These are phyloP conservation scores for Eunapius fragilis DNA, from an alignment of 37 sponge, comb jelly and placozoan species.

Conservation along the genomic window DNA sequence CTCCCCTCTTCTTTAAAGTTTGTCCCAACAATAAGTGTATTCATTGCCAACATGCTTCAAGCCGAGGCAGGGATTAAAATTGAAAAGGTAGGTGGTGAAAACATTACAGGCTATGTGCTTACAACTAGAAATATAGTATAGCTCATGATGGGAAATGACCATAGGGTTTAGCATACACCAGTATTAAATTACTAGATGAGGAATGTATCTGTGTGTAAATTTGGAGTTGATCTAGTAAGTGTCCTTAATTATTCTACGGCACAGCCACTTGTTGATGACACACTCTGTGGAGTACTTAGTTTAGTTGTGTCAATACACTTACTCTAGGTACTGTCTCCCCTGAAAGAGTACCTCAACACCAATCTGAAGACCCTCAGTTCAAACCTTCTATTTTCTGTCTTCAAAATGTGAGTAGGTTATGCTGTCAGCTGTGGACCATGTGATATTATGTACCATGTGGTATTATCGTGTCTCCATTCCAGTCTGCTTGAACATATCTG, in stretches of 20 bases:
- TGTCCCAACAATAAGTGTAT: not conserved
- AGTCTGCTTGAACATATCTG: slow-evolving; percentile 45
- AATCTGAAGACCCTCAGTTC: slow-evolving; percentile 46
- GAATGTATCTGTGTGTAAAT: too few species aligned
- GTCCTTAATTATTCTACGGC: too few species aligned
- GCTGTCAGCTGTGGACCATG: not conserved
- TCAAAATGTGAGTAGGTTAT: slow-evolving; percentile 20
- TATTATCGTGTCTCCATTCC: not conserved
- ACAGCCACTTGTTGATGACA: not conserved
- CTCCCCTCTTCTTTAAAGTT: not conserved
- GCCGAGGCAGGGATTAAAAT: not conserved
- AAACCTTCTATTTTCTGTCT: slow-evolving; percentile 20
- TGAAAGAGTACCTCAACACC: slow-evolving; percentile 39
- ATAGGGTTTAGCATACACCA: too few species aligned
- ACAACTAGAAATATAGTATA: too few species aligned
- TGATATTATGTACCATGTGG: not conserved
- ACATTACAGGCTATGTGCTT: too few species aligned
- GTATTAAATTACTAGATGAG: too few species aligned
- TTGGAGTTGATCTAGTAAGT: too few species aligned
- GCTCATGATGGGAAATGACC: too few species aligned
- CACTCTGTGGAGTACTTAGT: not conserved
- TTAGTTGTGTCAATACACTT: not conserved
- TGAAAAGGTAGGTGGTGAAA: not conserved
- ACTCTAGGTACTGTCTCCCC: slow-evolving; percentile 22
- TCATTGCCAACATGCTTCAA: not conserved